Evolutionary conservation across 2,888 invertebrate species (phyloP).

Genomic region (Serrognathus titanus): DNA sequence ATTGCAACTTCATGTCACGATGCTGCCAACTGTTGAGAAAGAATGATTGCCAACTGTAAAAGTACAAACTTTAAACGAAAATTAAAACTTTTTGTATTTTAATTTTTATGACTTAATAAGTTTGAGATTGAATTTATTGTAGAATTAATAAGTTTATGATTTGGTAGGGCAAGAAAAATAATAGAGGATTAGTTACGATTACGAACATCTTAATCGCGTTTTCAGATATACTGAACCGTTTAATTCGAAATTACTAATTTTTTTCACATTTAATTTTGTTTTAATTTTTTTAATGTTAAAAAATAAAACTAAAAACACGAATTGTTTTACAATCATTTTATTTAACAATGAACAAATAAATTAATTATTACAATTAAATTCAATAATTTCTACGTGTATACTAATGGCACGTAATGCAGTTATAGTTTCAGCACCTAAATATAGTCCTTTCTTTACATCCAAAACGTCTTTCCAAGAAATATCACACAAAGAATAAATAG

Average conservation of each 20-base stretch:
- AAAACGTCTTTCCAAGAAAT: conserved; percentile 34
- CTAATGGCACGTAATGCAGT: background rate
- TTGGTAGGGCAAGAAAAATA: background rate
- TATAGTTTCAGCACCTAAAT: conserved; percentile 28
- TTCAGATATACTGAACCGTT: too few relatives aligned
- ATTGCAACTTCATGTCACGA: background rate
- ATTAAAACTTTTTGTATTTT: background rate
- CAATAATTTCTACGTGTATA: conserved; percentile 2
- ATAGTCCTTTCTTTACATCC: conserved; percentile 35
- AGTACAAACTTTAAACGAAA: too few relatives aligned
- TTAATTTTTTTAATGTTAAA: too few relatives aligned
- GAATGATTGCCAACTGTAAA: too few relatives aligned
- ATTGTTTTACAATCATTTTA: conserved; percentile 1
- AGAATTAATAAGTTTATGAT: too few relatives aligned
- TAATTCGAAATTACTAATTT: too few relatives aligned
- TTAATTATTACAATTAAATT: conserved; percentile 8
- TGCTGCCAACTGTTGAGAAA: too few relatives aligned
- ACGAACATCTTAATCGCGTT: too few relatives aligned
- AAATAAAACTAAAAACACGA: too few relatives aligned
- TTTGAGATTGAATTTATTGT: too few relatives aligned
- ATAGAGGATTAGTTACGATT: background rate
- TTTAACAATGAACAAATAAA: background rate
- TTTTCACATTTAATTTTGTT: too few relatives aligned
- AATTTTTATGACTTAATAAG: background rate
- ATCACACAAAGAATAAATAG: conserved; percentile 35